Evolutionary conservation across 2,113 vertebrate species (phyloP).

Genomic region (Chaetodon auriga): DNA sequence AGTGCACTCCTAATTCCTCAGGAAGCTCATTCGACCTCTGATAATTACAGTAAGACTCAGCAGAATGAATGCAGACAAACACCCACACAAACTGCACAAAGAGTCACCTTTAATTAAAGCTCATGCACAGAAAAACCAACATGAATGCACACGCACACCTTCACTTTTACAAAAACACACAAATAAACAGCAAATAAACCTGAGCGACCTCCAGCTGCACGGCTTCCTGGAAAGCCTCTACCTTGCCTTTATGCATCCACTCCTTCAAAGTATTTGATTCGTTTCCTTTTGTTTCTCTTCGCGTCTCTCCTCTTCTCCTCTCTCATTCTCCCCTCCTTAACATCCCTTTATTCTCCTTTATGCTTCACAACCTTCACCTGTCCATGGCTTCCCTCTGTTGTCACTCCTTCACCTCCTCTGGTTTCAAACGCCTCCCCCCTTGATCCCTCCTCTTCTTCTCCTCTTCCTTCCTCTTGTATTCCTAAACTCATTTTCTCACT

Average conservation of each 20-base stretch:
- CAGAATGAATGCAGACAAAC: not conserved
- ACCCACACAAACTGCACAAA: not conserved
- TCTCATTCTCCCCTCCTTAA: too few relatives aligned
- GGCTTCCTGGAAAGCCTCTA: not conserved
- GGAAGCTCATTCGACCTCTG: constrained; percentile 10
- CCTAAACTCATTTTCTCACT: too few relatives aligned
- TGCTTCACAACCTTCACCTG: not conserved
- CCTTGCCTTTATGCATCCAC: not conserved
- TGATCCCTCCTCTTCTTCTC: not conserved
- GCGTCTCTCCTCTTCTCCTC: too few relatives aligned
- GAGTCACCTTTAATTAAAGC: not conserved
- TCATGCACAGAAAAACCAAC: not conserved
- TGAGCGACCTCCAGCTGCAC: not conserved
- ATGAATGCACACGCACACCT: not conserved
- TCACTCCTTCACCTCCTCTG: not conserved
- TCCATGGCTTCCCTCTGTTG: not conserved
- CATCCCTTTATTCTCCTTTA: not conserved
- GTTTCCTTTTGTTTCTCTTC: too few relatives aligned
- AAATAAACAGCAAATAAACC: constrained; percentile 6
- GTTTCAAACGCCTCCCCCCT: not conserved
- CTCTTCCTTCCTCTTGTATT: not conserved
- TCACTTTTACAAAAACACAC: not conserved
- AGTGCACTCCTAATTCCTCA: not conserved
- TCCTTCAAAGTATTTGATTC: not conserved
- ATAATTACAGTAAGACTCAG: not conserved